Conservation (phyloP, 2,113 vertebrate genomes). For the Glaucidium brasilianum region DNA sequence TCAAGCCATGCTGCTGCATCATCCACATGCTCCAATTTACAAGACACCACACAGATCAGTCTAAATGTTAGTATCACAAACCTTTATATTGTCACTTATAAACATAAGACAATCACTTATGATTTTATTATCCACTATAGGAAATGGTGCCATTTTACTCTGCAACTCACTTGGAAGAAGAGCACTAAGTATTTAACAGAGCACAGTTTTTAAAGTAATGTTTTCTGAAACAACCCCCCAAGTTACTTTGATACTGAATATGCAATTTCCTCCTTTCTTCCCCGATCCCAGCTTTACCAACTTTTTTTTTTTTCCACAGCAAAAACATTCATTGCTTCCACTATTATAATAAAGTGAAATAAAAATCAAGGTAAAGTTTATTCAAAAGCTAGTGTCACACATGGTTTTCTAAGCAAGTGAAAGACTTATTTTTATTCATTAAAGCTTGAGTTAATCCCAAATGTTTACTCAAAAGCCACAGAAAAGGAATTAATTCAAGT, state of each 20-base stretch:
- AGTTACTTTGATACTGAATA: background rate
- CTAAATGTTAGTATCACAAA: slow-evolving; percentile 5
- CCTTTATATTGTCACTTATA: background rate
- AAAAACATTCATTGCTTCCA: background rate
- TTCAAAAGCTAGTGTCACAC: background rate
- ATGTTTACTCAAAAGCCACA: background rate
- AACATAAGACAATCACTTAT: background rate
- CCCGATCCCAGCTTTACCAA: background rate
- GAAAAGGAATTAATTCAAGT: background rate
- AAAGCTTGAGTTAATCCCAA: background rate
- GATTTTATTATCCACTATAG: background rate
- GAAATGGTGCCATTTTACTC: background rate
- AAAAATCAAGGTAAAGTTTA: background rate
- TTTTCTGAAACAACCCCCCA: background rate
- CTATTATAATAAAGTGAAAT: background rate
- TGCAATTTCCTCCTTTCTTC: background rate
- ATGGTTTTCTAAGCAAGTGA: background rate
- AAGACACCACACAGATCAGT: background rate
- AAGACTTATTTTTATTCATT: background rate
- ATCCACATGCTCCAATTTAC: slow-evolving; percentile 10
- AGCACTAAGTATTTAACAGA: background rate
- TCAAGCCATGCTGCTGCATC: slow-evolving; percentile 25
- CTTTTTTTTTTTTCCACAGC: background rate
- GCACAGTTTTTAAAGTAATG: background rate
- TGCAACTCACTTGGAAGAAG: background rate